phyloP scores from a whole-genome alignment of 2,113 vertebrate genomes.

The Mola mola region DNA sequence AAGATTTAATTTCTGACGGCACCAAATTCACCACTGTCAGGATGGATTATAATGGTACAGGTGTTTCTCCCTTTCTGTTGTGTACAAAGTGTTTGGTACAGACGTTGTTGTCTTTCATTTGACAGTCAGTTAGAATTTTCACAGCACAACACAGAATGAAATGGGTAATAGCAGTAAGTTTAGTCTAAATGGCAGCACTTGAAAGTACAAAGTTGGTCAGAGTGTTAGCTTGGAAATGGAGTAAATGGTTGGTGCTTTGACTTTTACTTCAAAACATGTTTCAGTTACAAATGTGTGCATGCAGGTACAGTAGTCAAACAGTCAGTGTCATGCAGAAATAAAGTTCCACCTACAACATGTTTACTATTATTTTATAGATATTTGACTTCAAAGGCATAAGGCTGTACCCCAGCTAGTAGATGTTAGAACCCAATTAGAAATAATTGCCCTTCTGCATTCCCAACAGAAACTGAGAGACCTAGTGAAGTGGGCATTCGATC shows the following conservation, averaged over 20 bases:
- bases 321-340: neutral
- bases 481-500: neutral
- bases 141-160: neutral
- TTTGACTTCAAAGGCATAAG: neutral
- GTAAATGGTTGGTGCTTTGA: neutral
- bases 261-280: neutral
- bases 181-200: neutral
- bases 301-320: neutral
- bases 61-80: too few relatives aligned
- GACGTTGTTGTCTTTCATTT: neutral
- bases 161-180: neutral
- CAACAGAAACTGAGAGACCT: slow-evolving; percentile 6
- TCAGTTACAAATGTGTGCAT: neutral
- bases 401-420: neutral
- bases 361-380: slow-evolving; percentile 2
- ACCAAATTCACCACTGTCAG: too few relatives aligned
- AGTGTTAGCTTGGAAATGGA: neutral
- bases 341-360: neutral
- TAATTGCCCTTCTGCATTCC: slow-evolving; percentile 11
- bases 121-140: too few relatives aligned
- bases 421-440: slow-evolving; percentile 14
- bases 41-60: neutral
- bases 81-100: too few relatives aligned
- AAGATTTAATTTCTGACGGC: too few relatives aligned
- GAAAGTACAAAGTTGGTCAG: neutral